Conservation (phyloP, 2,888 invertebrate species). For the Stenodema calcarata region DNA sequence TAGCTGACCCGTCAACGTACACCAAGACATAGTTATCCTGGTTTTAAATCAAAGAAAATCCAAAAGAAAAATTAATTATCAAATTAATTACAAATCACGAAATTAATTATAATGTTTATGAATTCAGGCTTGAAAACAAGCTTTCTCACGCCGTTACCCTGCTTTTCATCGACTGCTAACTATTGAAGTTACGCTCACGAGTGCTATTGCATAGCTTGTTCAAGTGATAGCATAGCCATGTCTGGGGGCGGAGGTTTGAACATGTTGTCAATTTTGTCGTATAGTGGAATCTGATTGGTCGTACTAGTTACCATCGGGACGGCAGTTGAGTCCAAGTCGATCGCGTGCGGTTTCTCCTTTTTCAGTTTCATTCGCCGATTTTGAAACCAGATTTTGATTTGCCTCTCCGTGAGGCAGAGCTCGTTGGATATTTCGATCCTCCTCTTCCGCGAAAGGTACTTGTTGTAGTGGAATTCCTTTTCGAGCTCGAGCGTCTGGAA, state of each 20-base stretch:
- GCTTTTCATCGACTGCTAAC: too few relatives aligned
- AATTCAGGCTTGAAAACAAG: too few relatives aligned
- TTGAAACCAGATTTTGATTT: constrained; percentile 99
- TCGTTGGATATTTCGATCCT: constrained; percentile 96
- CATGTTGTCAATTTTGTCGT: constrained; percentile 47
- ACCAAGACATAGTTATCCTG: neutral
- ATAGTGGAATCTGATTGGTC: constrained; percentile 43
- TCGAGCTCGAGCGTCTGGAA: constrained; percentile 96
- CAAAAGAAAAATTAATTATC: too few relatives aligned
- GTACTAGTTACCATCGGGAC: constrained; percentile 52
- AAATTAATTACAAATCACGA: too few relatives aligned
- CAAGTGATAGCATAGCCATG: constrained; percentile 11
- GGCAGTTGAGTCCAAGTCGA: constrained; percentile 35
- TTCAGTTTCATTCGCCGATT: constrained; percentile 99
- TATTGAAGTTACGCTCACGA: neutral
- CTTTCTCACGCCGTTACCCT: too few relatives aligned
- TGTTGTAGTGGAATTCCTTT: constrained; percentile 98
- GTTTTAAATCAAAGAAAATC: too few relatives aligned
- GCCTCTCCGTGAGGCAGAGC: constrained; percentile 93
- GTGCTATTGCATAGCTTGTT: constrained; percentile 16
- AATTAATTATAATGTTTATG: too few relatives aligned
- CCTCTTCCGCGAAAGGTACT: constrained; percentile 93
- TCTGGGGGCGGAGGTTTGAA: neutral
- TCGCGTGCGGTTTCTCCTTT: constrained; percentile 77
- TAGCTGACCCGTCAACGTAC: neutral